Percentiles rank a stretch among this genome's conserved stretches.
Evolutionary conservation across 2,797 vertebrate species (phyloP).

Genomic region (Sebastes wilsoni): DNA sequence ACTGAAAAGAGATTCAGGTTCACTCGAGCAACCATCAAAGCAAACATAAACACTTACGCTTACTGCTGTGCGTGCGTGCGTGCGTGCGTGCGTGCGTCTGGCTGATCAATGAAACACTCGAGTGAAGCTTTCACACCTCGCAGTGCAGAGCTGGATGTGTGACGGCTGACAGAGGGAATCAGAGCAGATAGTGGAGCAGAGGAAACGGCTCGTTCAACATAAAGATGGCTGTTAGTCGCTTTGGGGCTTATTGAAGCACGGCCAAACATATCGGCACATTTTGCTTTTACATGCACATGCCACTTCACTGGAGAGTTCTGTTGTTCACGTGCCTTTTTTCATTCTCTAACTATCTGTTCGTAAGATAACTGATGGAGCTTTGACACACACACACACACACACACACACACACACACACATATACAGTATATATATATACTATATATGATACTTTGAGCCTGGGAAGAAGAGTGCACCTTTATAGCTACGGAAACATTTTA

Average conservation of each 20-base stretch:
- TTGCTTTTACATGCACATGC: constrained; percentile 2
- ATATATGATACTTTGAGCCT: too few relatives aligned
- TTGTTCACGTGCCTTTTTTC: background rate
- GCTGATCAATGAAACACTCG: background rate
- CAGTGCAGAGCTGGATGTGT: background rate
- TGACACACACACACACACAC: background rate
- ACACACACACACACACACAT: too few relatives aligned
- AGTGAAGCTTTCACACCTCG: background rate
- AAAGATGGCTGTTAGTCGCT: background rate
- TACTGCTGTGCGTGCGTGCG: background rate
- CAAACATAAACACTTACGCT: background rate
- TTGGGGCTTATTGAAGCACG: constrained; percentile 6
- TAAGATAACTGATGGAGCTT: background rate
- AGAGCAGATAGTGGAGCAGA: background rate
- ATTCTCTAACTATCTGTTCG: background rate
- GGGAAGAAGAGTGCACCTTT: background rate
- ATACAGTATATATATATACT: too few relatives aligned
- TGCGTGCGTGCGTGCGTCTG: background rate
- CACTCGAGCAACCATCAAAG: background rate
- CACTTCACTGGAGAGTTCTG: background rate
- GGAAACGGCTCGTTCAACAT: background rate
- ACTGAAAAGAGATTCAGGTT: background rate
- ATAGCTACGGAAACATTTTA: background rate
- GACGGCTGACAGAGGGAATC: constrained; percentile 1
- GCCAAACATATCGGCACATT: constrained; percentile 3